These are phyloP conservation scores for Andinoacara biseriatus DNA, from an alignment of 2,113 vertebrate species.

Conservation along the genomic window DNA sequence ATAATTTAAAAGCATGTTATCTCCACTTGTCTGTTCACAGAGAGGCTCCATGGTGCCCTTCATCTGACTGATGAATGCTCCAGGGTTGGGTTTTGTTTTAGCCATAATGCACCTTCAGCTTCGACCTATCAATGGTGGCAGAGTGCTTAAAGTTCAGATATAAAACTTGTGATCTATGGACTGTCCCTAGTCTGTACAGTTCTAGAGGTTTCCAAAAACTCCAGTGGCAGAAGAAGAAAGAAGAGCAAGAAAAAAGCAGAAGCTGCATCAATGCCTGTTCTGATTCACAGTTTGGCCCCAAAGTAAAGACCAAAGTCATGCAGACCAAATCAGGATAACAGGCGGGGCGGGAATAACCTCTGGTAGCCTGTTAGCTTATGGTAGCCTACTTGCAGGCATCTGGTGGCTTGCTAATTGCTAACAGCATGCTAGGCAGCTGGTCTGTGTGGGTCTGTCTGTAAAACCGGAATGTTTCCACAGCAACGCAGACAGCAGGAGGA, in stretches of 20 bases:
- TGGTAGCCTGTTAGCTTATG: constrained; percentile 9
- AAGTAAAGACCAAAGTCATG: constrained; percentile 4
- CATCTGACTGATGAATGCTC: background rate
- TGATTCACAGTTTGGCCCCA: background rate
- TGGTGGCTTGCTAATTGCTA: constrained; percentile 43
- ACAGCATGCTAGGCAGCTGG: constrained; percentile 44
- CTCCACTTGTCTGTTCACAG: background rate
- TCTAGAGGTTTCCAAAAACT: too few species aligned
- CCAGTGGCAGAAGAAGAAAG: too few species aligned
- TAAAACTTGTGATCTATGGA: too few species aligned
- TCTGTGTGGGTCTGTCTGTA: constrained; percentile 15
- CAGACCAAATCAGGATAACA: background rate
- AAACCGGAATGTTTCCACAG: constrained; percentile 31
- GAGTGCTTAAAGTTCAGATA: background rate
- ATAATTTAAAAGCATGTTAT: background rate
- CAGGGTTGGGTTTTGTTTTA: background rate
- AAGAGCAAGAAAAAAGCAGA: too few species aligned
- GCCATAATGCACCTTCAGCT: background rate
- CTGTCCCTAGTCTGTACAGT: too few species aligned
- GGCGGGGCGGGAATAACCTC: background rate
- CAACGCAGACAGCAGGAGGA: constrained; percentile 34
- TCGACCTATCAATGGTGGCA: background rate
- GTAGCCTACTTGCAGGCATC: constrained; percentile 41
- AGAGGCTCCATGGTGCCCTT: background rate
- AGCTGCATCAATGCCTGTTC: background rate